Evolutionary conservation across 2,888 invertebrate species (phyloP).

Genomic region (Ommatoiulus sabulosus): DNA sequence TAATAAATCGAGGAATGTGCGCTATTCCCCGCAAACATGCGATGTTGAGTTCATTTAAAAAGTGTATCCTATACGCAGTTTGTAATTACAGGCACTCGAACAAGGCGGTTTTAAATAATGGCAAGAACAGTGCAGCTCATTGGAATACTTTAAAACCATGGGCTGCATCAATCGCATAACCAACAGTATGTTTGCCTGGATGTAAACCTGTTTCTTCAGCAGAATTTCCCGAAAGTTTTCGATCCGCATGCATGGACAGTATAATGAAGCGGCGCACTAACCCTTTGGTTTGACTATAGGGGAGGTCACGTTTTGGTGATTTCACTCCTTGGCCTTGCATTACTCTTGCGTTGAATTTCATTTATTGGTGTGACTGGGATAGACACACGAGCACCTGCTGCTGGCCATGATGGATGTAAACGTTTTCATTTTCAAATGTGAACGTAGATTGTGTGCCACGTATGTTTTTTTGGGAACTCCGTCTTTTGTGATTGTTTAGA

Average conservation of each 20-base stretch:
- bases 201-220: neutral
- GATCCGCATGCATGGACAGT: neutral
- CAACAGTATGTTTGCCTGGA: no score
- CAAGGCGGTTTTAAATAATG: no score
- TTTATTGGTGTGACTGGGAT: neutral
- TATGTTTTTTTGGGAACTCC: neutral
- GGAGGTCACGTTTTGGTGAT: neutral
- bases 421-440: neutral
- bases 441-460: neutral
- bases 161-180: no score
- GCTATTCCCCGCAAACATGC: neutral
- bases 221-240: neutral
- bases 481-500: neutral
- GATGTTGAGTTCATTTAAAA: no score
- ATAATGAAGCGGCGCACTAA: neutral
- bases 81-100: no score
- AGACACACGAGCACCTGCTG: neutral
- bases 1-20: neutral
- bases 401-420: neutral
- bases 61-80: no score
- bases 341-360: neutral
- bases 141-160: no score
- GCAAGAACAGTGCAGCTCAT: neutral
- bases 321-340: neutral
- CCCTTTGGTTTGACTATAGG: neutral